These are phyloP conservation scores for Notechis scutatus DNA, from an alignment of 2,113 vertebrate genomes.

Conservation along the genomic window DNA sequence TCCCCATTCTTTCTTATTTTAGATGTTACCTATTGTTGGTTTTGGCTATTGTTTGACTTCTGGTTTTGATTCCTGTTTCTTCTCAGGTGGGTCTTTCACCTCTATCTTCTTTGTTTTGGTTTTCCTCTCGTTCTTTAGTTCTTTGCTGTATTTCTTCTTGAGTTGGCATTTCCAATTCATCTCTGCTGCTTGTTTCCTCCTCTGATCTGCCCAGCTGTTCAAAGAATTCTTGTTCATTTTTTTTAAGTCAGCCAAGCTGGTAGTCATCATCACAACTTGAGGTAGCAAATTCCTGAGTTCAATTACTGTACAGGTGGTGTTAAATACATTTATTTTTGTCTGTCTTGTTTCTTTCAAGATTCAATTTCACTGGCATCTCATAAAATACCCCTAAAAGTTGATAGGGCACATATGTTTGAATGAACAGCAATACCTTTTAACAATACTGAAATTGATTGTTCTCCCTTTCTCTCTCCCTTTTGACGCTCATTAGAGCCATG, in stretches of 20 bases:
- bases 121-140: too few relatives aligned
- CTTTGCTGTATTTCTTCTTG: too few relatives aligned
- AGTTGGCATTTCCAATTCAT: too few relatives aligned
- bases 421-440: not conserved
- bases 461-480: not conserved
- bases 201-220: too few relatives aligned
- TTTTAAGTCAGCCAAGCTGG: not conserved
- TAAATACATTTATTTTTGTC: not conserved
- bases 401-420: not conserved
- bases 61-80: too few relatives aligned
- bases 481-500: not conserved
- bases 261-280: not conserved
- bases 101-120: too few relatives aligned
- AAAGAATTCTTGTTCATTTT: not conserved
- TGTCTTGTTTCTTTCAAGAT: not conserved
- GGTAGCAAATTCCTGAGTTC: not conserved
- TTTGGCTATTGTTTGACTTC: too few relatives aligned
- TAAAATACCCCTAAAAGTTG: not conserved
- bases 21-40: too few relatives aligned
- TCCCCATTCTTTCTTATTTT: too few relatives aligned
- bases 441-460: not conserved
- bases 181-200: too few relatives aligned
- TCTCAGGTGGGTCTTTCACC: too few relatives aligned
- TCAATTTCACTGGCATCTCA: not conserved
- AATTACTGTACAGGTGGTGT: not conserved